Percentiles rank a stretch among this genome's conserved stretches.
These are phyloP conservation scores for Dryas iulia DNA, from an alignment of 1,140 invertebrate species.

Conservation along the genomic window DNA sequence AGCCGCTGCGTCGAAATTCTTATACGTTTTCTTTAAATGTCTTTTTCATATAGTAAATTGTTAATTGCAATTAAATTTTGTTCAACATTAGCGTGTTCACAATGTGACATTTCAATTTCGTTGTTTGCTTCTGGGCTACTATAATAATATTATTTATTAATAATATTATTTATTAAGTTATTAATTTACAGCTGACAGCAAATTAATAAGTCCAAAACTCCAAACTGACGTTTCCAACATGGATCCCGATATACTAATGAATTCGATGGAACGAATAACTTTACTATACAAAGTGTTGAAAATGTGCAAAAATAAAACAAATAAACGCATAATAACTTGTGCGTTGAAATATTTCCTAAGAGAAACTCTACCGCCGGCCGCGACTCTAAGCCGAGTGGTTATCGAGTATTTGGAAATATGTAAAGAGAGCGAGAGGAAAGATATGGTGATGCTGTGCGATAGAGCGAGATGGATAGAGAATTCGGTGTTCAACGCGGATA, in stretches of 20 bases:
- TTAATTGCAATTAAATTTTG: too few relatives aligned
- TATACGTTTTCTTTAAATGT: too few relatives aligned
- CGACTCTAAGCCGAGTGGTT: slow-evolving; percentile 70
- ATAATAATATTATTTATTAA: background rate
- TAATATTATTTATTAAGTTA: too few relatives aligned
- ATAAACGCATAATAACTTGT: slow-evolving; percentile 40
- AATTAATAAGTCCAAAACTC: slow-evolving; percentile 59
- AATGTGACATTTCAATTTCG: too few relatives aligned
- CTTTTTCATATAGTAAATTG: too few relatives aligned
- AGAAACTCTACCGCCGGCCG: slow-evolving; percentile 70
- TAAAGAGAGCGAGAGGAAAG: slow-evolving; percentile 54
- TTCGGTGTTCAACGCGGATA: slow-evolving; percentile 55
- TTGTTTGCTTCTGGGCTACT: too few relatives aligned
- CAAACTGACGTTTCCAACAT: slow-evolving; percentile 67
- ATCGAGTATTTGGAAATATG: slow-evolving; percentile 75
- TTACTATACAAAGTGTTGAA: slow-evolving; percentile 58
- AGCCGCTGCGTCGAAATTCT: too few relatives aligned
- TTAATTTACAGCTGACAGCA: slow-evolving; percentile 55
- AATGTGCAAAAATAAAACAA: slow-evolving; percentile 38
- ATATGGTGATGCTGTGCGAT: slow-evolving; percentile 42
- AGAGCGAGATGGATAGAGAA: slow-evolving; percentile 49
- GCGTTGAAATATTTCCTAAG: slow-evolving; percentile 62
- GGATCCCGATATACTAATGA: slow-evolving; percentile 75
- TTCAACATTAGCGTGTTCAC: too few relatives aligned
- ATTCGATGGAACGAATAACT: slow-evolving; percentile 70